Conservation (phyloP, 2,797 vertebrate species). For the Hyperoplus immaculatus region DNA sequence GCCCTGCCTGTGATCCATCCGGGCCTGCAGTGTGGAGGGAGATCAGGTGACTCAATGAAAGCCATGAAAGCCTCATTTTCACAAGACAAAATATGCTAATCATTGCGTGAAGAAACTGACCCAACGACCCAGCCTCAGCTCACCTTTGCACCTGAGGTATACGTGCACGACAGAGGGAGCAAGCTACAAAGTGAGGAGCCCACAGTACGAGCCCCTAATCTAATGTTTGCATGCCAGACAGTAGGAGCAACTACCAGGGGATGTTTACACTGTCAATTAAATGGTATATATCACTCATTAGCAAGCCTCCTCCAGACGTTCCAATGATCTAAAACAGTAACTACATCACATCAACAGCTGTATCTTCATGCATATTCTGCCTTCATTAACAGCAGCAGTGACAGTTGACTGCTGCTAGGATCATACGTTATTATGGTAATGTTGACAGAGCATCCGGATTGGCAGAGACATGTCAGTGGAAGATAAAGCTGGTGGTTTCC, state of each 20-base stretch:
- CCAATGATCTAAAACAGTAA: conserved; percentile 9
- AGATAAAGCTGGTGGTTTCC: neutral
- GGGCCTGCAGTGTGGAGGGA: conserved; percentile 11
- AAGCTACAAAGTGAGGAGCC: neutral
- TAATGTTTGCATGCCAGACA: conserved; percentile 15
- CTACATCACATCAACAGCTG: conserved; percentile 23
- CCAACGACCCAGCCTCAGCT: neutral
- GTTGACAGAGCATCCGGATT: conserved; percentile 22
- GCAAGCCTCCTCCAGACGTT: neutral
- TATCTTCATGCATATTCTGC: conserved; percentile 24
- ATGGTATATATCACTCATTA: conserved; percentile 34
- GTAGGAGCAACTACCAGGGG: conserved; percentile 22
- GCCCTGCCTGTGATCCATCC: conserved; percentile 37
- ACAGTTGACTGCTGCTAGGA: conserved; percentile 3
- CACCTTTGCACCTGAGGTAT: neutral
- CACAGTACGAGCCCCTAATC: neutral
- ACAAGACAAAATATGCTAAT: conserved; percentile 31
- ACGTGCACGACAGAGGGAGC: neutral
- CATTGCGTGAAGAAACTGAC: conserved; percentile 40
- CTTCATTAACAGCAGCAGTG: conserved; percentile 24
- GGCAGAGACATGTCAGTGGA: conserved; percentile 3
- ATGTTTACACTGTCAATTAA: conserved; percentile 35
- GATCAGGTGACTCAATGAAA: conserved; percentile 58
- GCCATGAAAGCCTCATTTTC: conserved; percentile 57
- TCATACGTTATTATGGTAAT: conserved; percentile 22